These are phyloP conservation scores for Congeria kusceri DNA, from an alignment of 2,888 invertebrate species.

Conservation along the genomic window DNA sequence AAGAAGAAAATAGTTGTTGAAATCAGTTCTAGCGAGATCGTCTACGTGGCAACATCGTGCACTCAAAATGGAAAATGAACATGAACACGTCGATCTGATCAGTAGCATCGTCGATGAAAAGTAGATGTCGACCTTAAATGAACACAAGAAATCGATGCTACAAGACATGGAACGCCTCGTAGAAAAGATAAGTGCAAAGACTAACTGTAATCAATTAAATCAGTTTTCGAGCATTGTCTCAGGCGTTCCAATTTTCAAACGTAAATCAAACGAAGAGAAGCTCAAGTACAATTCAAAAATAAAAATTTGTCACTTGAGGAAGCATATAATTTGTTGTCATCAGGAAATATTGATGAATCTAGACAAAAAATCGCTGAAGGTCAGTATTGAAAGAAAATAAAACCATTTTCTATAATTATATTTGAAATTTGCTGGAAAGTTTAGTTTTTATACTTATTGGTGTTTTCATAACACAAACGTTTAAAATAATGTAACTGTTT, in stretches of 20 bases:
- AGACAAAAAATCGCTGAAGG: slow-evolving; percentile 38
- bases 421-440: too few species aligned
- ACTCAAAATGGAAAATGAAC: too few species aligned
- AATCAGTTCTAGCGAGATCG: too few species aligned
- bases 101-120: slow-evolving; percentile 8
- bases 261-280: slow-evolving; percentile 38
- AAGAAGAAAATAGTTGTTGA: too few species aligned
- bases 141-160: slow-evolving; percentile 10
- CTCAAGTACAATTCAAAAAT: slow-evolving; percentile 33
- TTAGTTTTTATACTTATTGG: neutral
- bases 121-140: neutral
- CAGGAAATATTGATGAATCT: slow-evolving; percentile 14
- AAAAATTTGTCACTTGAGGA: slow-evolving; percentile 10
- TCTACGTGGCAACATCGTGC: too few species aligned
- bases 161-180: slow-evolving; percentile 12
- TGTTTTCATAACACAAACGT: neutral
- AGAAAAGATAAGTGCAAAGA: slow-evolving; percentile 29
- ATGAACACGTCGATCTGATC: neutral
- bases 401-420: too few species aligned
- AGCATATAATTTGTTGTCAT: slow-evolving; percentile 10
- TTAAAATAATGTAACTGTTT: neutral
- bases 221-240: slow-evolving; percentile 15
- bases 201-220: slow-evolving; percentile 6
- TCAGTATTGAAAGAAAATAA: neutral
- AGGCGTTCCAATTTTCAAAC: slow-evolving; percentile 13